phyloP scores from a whole-genome alignment of 2,888 invertebrate species.

The Tetramorium bicarinatum region DNA sequence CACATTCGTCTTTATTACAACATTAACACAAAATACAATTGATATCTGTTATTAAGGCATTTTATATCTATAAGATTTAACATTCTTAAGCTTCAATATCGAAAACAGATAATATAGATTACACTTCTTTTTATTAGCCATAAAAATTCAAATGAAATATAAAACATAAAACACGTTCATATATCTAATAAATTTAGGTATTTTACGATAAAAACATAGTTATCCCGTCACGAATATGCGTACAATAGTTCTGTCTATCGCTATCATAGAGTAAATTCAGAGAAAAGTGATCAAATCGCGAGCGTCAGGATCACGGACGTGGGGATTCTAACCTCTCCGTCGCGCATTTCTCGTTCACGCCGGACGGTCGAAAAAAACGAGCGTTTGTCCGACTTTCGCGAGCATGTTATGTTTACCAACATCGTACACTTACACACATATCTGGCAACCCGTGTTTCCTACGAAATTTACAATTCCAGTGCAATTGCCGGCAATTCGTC shows the following conservation, averaged over 20 bases:
- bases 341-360: not conserved
- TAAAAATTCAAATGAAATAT: not conserved
- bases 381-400: too few relatives aligned
- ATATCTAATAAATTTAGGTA: not conserved
- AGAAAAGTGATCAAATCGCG: not conserved
- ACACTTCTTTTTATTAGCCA: too few relatives aligned
- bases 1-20: not conserved
- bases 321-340: constrained; percentile 29
- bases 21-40: not conserved
- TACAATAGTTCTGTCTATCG: not conserved
- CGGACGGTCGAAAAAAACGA: not conserved
- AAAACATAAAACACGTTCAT: not conserved
- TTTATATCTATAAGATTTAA: not conserved
- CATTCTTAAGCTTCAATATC: not conserved
- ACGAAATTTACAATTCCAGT: not conserved
- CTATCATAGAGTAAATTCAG: not conserved
- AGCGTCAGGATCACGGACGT: too few relatives aligned
- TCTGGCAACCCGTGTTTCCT: not conserved
- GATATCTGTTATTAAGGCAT: not conserved
- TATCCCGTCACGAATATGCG: not conserved
- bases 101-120: not conserved
- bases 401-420: too few relatives aligned
- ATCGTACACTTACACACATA: not conserved
- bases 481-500: not conserved
- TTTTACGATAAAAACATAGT: not conserved